These are phyloP conservation scores for Pecten maximus DNA, from an alignment of 2,888 invertebrate genomes.

Conservation along the genomic window DNA sequence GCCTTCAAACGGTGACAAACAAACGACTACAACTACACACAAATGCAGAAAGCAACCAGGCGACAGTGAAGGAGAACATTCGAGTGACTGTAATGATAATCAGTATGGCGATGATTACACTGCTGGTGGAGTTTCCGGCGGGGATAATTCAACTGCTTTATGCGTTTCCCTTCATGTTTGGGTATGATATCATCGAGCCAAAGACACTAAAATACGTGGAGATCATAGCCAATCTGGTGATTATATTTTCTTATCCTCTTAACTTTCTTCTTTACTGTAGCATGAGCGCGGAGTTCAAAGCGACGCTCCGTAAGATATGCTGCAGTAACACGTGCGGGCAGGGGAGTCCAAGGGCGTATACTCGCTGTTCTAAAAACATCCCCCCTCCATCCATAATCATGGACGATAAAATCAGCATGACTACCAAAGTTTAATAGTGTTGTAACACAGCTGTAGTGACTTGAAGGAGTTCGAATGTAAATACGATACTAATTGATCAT, in stretches of 20 bases:
- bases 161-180: slow-evolving; percentile 42
- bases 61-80: slow-evolving; percentile 51
- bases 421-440: neutral
- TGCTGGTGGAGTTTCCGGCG: slow-evolving; percentile 52
- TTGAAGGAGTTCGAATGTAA: neutral
- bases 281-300: slow-evolving; percentile 55
- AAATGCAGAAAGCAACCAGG: slow-evolving; percentile 50
- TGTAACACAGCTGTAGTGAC: neutral
- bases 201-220: slow-evolving; percentile 44
- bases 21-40: slow-evolving; percentile 50
- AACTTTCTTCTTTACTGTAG: slow-evolving; percentile 55
- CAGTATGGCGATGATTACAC: slow-evolving; percentile 53
- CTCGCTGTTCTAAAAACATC: slow-evolving; percentile 2
- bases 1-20: slow-evolving; percentile 50
- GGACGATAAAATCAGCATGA: neutral
- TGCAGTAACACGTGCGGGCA: neutral
- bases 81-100: slow-evolving; percentile 55
- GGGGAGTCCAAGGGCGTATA: neutral
- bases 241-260: slow-evolving; percentile 54
- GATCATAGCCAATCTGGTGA: slow-evolving; percentile 51
- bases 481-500: neutral
- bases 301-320: slow-evolving; percentile 48
- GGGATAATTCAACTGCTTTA: slow-evolving; percentile 52
- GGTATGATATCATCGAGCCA: slow-evolving; percentile 31
- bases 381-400: neutral